Evolutionary conservation across 2,888 invertebrate species (phyloP), one percentile per base, ranked within the genome.

Genomic region (Heliconius erato): DNA sequence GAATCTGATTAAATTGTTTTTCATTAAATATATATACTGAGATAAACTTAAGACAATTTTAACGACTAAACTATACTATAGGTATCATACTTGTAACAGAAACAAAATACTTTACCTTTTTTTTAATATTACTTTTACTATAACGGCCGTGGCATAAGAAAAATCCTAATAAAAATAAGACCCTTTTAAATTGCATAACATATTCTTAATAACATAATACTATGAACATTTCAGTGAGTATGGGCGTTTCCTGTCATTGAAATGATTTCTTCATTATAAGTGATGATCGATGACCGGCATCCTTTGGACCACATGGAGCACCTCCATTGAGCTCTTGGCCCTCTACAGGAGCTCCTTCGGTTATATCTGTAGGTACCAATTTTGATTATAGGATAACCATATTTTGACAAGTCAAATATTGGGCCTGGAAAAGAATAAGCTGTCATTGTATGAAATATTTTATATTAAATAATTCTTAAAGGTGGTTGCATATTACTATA

Each of bases 261-360:
- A n/a, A 84, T 40, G 44, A 84, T 79, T 80, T 84, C 59, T n/a
- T 81, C 67, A 23, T 76, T n/a, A 76, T 81, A 82, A 9, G 84
- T 84, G 40, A 81, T 83, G 7, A 82, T 54, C 2, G 83, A 79
- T 3, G 84, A 79, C 6, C 83, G 78, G 44, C 83, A 84, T 0
- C 84, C 83, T 16, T 54, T 26, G 16, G 74, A 35, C 81, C 72
- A 63, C 71, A 69, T 79, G 1, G 78, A 79, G 49, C 84, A 84
- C 32, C 82, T 71, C 84, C 84, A 84, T 32, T 84, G 84, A 9
- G 78, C 81, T n/a, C 85, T 79, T 23, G 79, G 80, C 16, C 85
- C 81, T n/a, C 79, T 84, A 32, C 79, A 81, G 16, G 76, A 76
- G 32, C 84, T 85, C n/a, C 81, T 63, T n/a, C 81, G 74, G 44